phyloP scores from a whole-genome alignment of 1,140 invertebrate genomes.

The Leguminivora glycinivorella region DNA sequence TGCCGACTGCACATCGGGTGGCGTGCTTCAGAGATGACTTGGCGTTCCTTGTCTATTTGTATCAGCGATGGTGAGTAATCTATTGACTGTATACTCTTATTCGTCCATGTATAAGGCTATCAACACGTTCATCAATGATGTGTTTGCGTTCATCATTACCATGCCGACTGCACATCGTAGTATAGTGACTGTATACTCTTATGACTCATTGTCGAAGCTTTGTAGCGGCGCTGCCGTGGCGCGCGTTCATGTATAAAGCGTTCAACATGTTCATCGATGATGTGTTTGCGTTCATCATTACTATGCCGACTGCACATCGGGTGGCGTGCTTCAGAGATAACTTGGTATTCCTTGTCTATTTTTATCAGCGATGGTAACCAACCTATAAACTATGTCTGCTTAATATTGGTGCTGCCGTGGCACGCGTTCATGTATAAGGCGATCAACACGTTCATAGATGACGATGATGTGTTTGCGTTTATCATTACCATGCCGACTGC shows the following conservation, averaged over 20 bases:
- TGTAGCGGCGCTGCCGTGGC: slow-evolving; percentile 99
- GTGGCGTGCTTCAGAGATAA: slow-evolving; percentile 98
- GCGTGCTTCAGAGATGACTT: slow-evolving; percentile 98
- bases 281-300: slow-evolving; percentile 99
- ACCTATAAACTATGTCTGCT: background rate
- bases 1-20: slow-evolving; percentile 97
- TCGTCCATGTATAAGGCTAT: slow-evolving; percentile 99
- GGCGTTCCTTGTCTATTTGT: slow-evolving; percentile 97
- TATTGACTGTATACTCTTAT: no score
- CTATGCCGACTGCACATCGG: slow-evolving; percentile 98
- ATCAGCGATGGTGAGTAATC: slow-evolving; percentile 99
- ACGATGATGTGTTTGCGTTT: slow-evolving; percentile 99
- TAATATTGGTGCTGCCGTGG: background rate
- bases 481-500: slow-evolving; percentile 99
- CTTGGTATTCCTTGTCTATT: slow-evolving; percentile 96
- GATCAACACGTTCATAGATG: slow-evolving; percentile 99
- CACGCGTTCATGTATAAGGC: slow-evolving; percentile 93
- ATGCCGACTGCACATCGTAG: slow-evolving; percentile 99
- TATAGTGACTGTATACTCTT: no score
- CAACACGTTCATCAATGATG: slow-evolving; percentile 99
- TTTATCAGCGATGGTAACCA: slow-evolving; percentile 97
- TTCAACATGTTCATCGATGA: slow-evolving; percentile 99
- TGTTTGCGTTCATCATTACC: slow-evolving; percentile 99
- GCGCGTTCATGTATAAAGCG: slow-evolving; percentile 99
- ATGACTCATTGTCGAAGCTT: no score